Conservation (phyloP, 2,888 invertebrate genomes). For the Lacanobia oleracea region DNA sequence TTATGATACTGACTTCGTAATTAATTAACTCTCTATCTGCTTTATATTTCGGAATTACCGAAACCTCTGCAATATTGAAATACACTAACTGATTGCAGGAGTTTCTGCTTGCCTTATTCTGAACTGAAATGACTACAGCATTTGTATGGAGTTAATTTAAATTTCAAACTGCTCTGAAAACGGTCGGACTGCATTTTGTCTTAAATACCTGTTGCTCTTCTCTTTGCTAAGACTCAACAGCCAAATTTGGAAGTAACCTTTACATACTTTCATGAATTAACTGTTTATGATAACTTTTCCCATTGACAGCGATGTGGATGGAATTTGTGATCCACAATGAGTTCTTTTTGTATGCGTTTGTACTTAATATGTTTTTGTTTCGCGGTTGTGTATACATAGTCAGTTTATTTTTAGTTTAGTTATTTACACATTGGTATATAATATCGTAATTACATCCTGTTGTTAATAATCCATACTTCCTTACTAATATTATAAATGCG, state of each 20-base stretch:
- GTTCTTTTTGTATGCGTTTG: no score
- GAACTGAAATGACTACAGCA: constrained; percentile 23
- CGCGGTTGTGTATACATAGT: no score
- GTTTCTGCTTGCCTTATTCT: constrained; percentile 23
- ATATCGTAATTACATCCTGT: no score
- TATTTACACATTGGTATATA: no score
- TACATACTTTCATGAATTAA: neutral
- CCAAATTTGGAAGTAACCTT: constrained; percentile 11
- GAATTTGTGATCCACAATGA: no score
- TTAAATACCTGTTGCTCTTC: constrained; percentile 48
- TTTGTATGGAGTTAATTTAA: constrained; percentile 41
- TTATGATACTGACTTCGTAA: constrained; percentile 78
- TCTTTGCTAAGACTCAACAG: constrained; percentile 41
- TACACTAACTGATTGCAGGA: neutral
- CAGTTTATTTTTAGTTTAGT: no score
- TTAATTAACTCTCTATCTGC: constrained; percentile 76
- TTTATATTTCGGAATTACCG: constrained; percentile 53
- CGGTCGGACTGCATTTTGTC: constrained; percentile 27
- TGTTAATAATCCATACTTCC: no score
- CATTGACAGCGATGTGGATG: no score
- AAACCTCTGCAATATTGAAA: constrained; percentile 19
- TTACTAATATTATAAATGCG: no score
- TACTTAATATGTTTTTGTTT: no score
- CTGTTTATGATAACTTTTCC: neutral
- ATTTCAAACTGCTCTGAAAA: constrained; percentile 44